phyloP scores from a whole-genome alignment of 2,113 vertebrate species.

The Ancistrus triradiatus region DNA sequence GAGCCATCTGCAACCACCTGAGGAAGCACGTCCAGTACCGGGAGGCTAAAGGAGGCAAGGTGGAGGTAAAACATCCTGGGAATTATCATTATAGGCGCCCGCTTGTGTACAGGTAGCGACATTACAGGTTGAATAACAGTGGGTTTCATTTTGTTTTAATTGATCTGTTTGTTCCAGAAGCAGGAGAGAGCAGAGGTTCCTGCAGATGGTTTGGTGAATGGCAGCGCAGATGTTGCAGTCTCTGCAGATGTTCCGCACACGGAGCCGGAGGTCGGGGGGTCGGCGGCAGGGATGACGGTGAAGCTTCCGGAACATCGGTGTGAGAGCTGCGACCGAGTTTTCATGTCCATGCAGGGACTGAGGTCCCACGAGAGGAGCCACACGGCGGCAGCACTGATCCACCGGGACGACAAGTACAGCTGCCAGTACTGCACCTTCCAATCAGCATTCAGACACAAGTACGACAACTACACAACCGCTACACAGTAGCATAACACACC shows the following conservation, averaged over 20 bases:
- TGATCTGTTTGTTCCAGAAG: constrained; percentile 48
- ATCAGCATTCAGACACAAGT: constrained; percentile 99
- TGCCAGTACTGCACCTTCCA: constrained; percentile 98
- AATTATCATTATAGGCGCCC: too few relatives aligned
- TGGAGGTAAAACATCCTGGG: constrained; percentile 71
- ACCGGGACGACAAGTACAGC: constrained; percentile 92
- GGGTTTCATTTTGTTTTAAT: too few relatives aligned
- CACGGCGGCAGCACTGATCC: constrained; percentile 86
- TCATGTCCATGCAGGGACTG: constrained; percentile 99
- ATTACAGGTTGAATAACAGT: too few relatives aligned
- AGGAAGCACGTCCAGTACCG: constrained; percentile 95
- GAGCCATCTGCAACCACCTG: constrained; percentile 97
- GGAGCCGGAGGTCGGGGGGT: constrained; percentile 29
- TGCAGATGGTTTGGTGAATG: constrained; percentile 53
- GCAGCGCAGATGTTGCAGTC: constrained; percentile 51
- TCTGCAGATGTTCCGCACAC: constrained; percentile 9
- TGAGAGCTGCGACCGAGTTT: constrained; percentile 88
- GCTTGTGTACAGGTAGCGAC: too few relatives aligned
- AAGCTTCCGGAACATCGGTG: constrained; percentile 84
- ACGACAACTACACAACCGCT: constrained; percentile 54
- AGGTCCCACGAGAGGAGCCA: constrained; percentile 98
- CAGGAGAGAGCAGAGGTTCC: constrained; percentile 64
- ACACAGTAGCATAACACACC: too few relatives aligned
- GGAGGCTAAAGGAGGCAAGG: constrained; percentile 73
- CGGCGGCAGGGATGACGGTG: constrained; percentile 47